phyloP scores from a whole-genome alignment of 2,888 invertebrate species.

The Apodemia mormo region DNA sequence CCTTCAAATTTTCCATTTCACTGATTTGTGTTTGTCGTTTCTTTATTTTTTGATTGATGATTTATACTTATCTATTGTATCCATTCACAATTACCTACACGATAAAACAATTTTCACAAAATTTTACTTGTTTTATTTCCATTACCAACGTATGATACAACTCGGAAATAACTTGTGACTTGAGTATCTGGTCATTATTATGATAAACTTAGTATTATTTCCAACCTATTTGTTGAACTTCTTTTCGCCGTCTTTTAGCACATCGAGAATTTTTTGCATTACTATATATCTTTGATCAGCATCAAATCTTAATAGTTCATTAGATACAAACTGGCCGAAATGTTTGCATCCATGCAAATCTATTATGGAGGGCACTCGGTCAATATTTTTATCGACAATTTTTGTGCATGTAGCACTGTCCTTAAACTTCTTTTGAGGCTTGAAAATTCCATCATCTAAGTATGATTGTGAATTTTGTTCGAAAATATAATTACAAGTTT shows the following conservation, averaged over 20 bases:
- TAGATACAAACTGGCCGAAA: constrained; percentile 15
- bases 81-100: too few relatives aligned
- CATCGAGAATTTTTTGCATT: constrained; percentile 12
- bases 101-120: too few relatives aligned
- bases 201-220: constrained; percentile 13
- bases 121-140: too few relatives aligned
- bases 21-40: too few relatives aligned
- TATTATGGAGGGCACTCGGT: constrained; percentile 12
- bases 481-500: constrained; percentile 5
- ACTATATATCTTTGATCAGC: constrained; percentile 15
- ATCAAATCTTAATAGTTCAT: constrained; percentile 8
- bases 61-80: too few relatives aligned
- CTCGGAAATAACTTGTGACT: too few relatives aligned
- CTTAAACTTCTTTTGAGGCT: constrained; percentile 11
- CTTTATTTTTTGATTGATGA: too few relatives aligned
- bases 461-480: constrained; percentile 16
- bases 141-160: too few relatives aligned
- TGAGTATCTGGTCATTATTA: not conserved
- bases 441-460: constrained; percentile 13
- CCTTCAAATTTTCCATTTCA: too few relatives aligned
- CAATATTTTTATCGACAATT: constrained; percentile 5
- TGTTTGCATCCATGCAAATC: constrained; percentile 15
- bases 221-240: constrained; percentile 13
- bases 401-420: constrained; percentile 6
- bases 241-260: constrained; percentile 13